These are phyloP conservation scores for Emydura subglobosa DNA, from an alignment of 2,113 vertebrate genomes.

Conservation along the genomic window DNA sequence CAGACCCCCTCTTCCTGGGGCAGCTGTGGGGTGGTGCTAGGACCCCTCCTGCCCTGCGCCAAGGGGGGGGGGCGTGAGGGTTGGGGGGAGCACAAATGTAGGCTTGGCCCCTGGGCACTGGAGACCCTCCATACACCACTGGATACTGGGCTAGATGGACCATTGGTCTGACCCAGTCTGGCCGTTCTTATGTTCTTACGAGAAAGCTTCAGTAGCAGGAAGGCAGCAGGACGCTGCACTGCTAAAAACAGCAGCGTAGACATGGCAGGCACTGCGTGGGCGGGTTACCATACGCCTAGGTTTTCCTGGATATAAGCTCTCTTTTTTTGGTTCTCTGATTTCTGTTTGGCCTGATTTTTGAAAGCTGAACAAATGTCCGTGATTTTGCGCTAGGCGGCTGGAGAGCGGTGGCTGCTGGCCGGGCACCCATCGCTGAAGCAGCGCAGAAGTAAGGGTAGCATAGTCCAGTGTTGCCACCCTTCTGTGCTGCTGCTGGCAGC, in stretches of 20 bases:
- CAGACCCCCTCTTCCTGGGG: too few species aligned
- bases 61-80: too few species aligned
- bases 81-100: too few species aligned
- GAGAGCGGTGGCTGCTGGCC: not conserved
- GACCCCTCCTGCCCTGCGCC: too few species aligned
- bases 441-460: not conserved
- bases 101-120: too few species aligned
- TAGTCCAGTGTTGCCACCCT: not conserved
- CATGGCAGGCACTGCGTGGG: not conserved
- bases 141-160: not conserved
- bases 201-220: not conserved
- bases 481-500: not conserved
- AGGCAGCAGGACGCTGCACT: not conserved
- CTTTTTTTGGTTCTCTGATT: not conserved
- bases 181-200: not conserved
- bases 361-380: not conserved
- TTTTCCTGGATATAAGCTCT: not conserved
- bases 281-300: not conserved
- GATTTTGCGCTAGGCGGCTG: not conserved
- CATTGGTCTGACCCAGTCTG: not conserved
- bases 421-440: not conserved
- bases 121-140: too few species aligned
- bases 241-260: not conserved
- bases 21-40: too few species aligned
- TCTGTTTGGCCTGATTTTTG: not conserved